Conservation (phyloP, 2,888 invertebrate species). For the Orthosia cruda region DNA sequence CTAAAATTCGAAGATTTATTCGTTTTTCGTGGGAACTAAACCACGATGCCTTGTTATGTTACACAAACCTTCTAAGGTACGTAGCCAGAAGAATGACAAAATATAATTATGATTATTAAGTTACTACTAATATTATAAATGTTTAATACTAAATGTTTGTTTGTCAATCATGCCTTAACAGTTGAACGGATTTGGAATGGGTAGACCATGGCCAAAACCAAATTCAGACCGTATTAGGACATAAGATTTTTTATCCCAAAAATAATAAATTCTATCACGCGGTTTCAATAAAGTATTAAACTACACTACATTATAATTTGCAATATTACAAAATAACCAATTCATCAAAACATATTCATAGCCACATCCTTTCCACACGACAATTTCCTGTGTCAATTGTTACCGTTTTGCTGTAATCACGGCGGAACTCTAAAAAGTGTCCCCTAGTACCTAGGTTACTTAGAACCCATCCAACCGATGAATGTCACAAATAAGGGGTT, state of each 20-base stretch:
- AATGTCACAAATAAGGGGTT: constrained; percentile 78
- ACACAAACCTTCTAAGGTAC: neutral
- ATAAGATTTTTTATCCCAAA: too few relatives aligned
- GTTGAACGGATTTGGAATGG: too few relatives aligned
- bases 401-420: constrained; percentile 40
- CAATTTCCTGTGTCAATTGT: constrained; percentile 30
- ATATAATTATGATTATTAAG: too few relatives aligned
- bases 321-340: constrained; percentile 6
- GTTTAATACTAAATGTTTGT: neutral
- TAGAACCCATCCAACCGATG: constrained; percentile 78
- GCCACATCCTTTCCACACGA: neutral
- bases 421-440: constrained; percentile 59
- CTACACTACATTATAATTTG: neutral
- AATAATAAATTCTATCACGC: too few relatives aligned
- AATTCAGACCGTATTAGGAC: too few relatives aligned
- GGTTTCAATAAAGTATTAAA: neutral
- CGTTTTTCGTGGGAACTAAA: neutral
- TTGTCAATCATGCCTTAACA: neutral
- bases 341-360: neutral
- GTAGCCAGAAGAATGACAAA: too few relatives aligned
- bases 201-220: too few relatives aligned
- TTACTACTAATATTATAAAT: too few relatives aligned
- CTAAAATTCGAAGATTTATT: neutral
- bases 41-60: neutral
- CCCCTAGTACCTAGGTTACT: constrained; percentile 70